Percentiles rank a stretch among this genome's conserved stretches.
Conservation (phyloP, 2,888 invertebrate species). For the Idaea straminata region DNA sequence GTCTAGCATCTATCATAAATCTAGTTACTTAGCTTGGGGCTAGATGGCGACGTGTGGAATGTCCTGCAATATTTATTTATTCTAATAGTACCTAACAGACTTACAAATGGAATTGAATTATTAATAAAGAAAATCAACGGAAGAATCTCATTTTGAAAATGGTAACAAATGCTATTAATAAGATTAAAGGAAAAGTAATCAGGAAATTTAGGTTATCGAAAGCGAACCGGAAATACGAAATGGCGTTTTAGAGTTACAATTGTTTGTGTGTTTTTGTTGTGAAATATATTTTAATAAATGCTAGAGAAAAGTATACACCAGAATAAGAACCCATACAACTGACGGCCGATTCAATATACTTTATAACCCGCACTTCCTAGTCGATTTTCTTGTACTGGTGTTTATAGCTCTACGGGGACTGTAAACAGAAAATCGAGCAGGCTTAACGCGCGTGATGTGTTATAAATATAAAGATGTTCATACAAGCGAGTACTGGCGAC, state of each 20-base stretch:
- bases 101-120: not conserved
- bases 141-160: not conserved
- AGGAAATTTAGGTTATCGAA: not conserved
- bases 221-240: not conserved
- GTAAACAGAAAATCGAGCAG: constrained; percentile 38
- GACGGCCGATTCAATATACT: constrained; percentile 36
- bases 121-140: not conserved
- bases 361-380: constrained; percentile 39
- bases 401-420: constrained; percentile 41
- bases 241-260: not conserved
- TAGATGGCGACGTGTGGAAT: too few species aligned
- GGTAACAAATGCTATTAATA: not conserved
- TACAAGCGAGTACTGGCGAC: constrained; percentile 23
- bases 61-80: too few species aligned
- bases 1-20: too few species aligned
- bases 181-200: not conserved
- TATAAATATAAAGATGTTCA: constrained; percentile 17
- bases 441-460: constrained; percentile 31
- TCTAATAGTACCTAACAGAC: too few species aligned
- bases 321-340: constrained; percentile 20
- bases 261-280: constrained; percentile 1
- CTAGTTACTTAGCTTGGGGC: too few species aligned
- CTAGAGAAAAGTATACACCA: not conserved
- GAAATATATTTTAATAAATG: not conserved
- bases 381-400: constrained; percentile 41